phyloP scores from a whole-genome alignment of 2,888 invertebrate species.

The Nephrotoma flavescens region DNA sequence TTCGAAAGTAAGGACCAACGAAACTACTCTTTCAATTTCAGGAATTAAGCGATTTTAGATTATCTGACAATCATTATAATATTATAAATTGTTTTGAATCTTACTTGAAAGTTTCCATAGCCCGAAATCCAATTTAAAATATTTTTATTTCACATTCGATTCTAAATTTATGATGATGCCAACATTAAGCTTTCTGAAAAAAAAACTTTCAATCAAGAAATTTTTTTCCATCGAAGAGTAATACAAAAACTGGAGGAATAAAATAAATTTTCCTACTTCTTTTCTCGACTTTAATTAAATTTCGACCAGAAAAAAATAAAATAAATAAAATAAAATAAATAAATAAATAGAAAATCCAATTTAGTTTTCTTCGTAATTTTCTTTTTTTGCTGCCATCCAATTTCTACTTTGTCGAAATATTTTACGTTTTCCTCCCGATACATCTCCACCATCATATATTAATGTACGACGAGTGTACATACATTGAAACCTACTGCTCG shows the following conservation, averaged over 20 bases:
- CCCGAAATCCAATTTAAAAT: no score
- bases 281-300: constrained; percentile 5
- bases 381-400: background rate
- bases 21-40: no score
- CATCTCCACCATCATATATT: background rate
- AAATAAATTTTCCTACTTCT: background rate
- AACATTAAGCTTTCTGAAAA: background rate
- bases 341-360: constrained; percentile 1
- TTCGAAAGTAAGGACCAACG: no score
- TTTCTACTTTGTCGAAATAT: background rate
- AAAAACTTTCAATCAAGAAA: background rate
- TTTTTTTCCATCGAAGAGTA: background rate
- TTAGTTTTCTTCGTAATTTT: constrained; percentile 3
- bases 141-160: no score
- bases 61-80: no score
- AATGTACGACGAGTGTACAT: background rate
- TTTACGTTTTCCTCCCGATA: background rate
- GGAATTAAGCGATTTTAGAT: no score
- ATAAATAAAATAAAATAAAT: constrained; percentile 3
- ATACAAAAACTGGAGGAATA: background rate
- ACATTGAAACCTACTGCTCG: background rate
- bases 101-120: no score
- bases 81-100: no score
- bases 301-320: constrained; percentile 7
- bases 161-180: no score